These are phyloP conservation scores for Lutraria lutraria DNA, from an alignment of 2,888 invertebrate species.

Conservation along the genomic window DNA sequence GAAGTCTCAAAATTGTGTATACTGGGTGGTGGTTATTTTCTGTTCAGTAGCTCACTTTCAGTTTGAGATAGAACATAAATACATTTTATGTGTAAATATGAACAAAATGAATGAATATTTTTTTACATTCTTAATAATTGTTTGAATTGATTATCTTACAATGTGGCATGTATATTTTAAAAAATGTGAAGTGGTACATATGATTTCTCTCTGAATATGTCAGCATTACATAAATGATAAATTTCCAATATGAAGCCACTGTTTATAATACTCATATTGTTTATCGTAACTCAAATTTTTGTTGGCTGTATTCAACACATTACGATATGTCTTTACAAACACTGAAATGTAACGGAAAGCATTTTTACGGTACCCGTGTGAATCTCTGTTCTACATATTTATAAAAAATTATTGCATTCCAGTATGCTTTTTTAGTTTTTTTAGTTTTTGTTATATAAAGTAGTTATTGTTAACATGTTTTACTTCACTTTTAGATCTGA, in stretches of 20 bases:
- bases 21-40: too few relatives aligned
- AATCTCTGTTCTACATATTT: background rate
- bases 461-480: background rate
- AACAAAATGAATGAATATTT: background rate
- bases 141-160: too few relatives aligned
- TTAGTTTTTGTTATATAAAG: background rate
- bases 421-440: background rate
- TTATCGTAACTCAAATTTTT: too few relatives aligned
- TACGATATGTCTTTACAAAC: too few relatives aligned
- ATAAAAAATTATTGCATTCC: background rate
- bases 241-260: background rate
- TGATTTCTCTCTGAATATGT: background rate
- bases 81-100: background rate
- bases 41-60: too few relatives aligned
- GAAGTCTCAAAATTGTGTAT: too few relatives aligned
- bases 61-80: too few relatives aligned
- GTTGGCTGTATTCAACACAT: too few relatives aligned
- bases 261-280: too few relatives aligned
- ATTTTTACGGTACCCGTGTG: background rate
- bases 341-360: background rate
- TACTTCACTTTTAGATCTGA: too few relatives aligned
- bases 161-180: background rate
- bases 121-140: background rate
- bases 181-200: background rate
- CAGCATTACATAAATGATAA: background rate